These are phyloP conservation scores for Cyrtorhinus lividipennis DNA, from an alignment of 1,140 invertebrate genomes.

Conservation along the genomic window DNA sequence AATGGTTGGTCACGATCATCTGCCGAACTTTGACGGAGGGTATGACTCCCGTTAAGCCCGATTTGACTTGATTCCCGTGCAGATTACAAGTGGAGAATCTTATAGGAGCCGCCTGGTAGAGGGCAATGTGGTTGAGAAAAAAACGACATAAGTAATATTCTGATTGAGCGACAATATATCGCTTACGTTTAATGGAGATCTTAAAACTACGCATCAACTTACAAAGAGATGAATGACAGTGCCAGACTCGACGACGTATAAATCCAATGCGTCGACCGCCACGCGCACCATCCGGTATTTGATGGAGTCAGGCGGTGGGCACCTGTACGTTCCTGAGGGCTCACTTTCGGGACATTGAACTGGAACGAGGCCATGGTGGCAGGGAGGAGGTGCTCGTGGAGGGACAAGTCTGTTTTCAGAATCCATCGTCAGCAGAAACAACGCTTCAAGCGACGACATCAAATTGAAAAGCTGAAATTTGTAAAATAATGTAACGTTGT, in stretches of 20 bases:
- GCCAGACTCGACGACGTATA: slow-evolving; percentile 79
- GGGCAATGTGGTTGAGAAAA: not conserved
- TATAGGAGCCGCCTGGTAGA: slow-evolving; percentile 56
- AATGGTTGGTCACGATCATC: slow-evolving; percentile 41
- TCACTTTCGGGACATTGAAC: slow-evolving; percentile 58
- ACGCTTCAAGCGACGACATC: slow-evolving; percentile 73
- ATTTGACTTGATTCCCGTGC: slow-evolving; percentile 76
- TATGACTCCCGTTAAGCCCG: slow-evolving; percentile 75
- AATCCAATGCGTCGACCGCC: slow-evolving; percentile 77
- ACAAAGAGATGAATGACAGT: slow-evolving; percentile 77
- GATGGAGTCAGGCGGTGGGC: slow-evolving; percentile 75
- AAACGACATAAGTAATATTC: slow-evolving; percentile 4
- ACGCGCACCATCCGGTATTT: slow-evolving; percentile 90
- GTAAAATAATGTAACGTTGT: not conserved
- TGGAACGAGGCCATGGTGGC: slow-evolving; percentile 72
- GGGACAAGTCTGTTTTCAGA: slow-evolving; percentile 75
- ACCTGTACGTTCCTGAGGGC: slow-evolving; percentile 41
- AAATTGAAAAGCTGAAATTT: slow-evolving; percentile 57
- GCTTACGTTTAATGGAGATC: too few species aligned
- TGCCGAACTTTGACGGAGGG: slow-evolving; percentile 61
- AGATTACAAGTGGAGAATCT: slow-evolving; percentile 84
- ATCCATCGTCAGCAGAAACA: slow-evolving; percentile 71
- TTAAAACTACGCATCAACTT: slow-evolving; percentile 21
- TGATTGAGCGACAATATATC: not conserved
- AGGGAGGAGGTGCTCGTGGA: slow-evolving; percentile 57